phyloP scores from a whole-genome alignment of 2,113 vertebrate species.

The Sturnus vulgaris region DNA sequence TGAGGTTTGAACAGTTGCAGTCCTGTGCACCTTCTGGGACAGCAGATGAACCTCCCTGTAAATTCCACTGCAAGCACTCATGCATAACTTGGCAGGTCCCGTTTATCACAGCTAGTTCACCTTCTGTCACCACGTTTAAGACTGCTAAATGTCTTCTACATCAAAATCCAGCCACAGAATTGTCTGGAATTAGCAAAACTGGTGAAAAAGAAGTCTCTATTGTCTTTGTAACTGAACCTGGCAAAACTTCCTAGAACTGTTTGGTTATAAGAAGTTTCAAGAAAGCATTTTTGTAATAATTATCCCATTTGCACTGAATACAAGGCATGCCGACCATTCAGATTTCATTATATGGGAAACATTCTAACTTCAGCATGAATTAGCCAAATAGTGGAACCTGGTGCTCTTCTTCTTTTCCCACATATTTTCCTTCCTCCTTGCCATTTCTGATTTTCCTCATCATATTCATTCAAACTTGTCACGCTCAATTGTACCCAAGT shows the following conservation, averaged over 20 bases:
- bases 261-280: constrained; percentile 52
- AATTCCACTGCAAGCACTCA: background rate
- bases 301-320: constrained; percentile 52
- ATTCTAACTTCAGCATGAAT: background rate
- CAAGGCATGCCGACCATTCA: constrained; percentile 43
- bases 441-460: background rate
- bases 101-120: background rate
- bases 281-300: constrained; percentile 46
- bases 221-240: constrained; percentile 52
- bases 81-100: background rate
- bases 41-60: background rate
- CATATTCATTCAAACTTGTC: background rate
- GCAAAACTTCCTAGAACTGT: constrained; percentile 39
- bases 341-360: constrained; percentile 19
- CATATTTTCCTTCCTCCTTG: background rate
- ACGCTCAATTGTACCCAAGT: background rate
- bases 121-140: constrained; percentile 14
- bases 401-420: background rate
- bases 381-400: background rate
- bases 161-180: constrained; percentile 43
- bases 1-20: background rate
- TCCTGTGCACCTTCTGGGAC: background rate
- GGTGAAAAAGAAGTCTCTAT: background rate
- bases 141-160: constrained; percentile 17
- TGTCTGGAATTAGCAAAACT: constrained; percentile 51